Base-by-base conservation (phyloP, 2,797 vertebrate species). In the Amazona ochrocephala region DNA sequence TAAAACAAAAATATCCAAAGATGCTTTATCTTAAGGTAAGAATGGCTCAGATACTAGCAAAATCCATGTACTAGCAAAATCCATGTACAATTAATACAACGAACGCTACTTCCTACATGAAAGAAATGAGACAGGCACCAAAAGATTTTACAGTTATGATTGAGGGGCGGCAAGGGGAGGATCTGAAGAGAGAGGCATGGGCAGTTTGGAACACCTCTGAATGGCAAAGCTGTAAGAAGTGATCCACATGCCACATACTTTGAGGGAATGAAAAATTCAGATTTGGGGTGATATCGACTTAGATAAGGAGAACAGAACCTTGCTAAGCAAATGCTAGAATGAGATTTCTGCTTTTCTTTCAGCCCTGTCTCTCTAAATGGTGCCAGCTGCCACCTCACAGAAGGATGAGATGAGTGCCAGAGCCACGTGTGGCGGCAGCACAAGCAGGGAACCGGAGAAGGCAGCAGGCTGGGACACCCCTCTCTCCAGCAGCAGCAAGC, bases 371-470 rank as follows among this genome's bases (percentile, higher is more conserved):
- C 73, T 37, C 45, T 37, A n/a, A 53, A 7, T 1, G 0, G 39
- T 0, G 9, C 58, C 0, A 1, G 74, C 45, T 88, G 94, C 90
- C 95, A 96, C 73, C 86, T 92, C 92, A 50, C 96, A 96, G 94
- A 95, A 90, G 90, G 89, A 89, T 1, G 18, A 45, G 60, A 41
- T 0, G 10, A 62, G 71, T 79, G 90, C 95, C 96, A 93, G 88
- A 14, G 3, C 87, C 0, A 0, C 0, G 10, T 29, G 0, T 0
- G 16, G 83, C 3, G 3, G 80, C 71, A 77, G 93, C 34, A 21
- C 9, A 60, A 48, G 88, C 27, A 20, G 79, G 14, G 75, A 54
- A 4, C 3, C 4, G 61, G 72, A 47, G 72, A 26, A 7, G 77
- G 74, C 81, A 87, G 79, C 88, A 75, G 86, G 71, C 58, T 78